Percentiles rank a stretch among this genome's conserved stretches.
Conservation (phyloP, 2,113 vertebrate species). For the Gallinago media region DNA sequence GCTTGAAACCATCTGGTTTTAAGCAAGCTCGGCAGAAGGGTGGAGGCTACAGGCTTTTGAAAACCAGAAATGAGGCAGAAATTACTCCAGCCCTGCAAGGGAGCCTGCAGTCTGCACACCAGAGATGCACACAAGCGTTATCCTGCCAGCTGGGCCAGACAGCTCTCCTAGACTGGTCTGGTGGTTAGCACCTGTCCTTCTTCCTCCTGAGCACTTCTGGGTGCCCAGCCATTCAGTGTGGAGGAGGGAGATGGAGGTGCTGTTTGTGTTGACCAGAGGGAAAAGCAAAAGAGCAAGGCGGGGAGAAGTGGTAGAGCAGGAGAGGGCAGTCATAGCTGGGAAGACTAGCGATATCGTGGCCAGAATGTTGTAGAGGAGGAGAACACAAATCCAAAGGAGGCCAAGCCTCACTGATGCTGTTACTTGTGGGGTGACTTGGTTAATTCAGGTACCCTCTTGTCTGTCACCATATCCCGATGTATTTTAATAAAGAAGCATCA, state of each 20-base stretch:
- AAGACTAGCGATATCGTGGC: background rate
- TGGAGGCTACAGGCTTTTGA: background rate
- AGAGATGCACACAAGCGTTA: background rate
- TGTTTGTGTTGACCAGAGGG: background rate
- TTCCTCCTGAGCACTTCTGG: background rate
- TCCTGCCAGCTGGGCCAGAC: background rate
- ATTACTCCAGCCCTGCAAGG: background rate
- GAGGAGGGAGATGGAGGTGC: background rate
- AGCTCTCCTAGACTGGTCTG: too few species aligned
- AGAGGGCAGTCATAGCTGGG: background rate
- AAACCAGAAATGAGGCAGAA: background rate
- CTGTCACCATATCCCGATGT: background rate
- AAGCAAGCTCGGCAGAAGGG: background rate
- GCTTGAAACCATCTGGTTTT: background rate
- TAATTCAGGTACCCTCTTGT: background rate
- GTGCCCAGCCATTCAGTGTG: rapidly evolving
- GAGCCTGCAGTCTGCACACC: background rate
- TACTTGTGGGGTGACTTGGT: background rate
- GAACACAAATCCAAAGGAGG: background rate
- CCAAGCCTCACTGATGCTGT: background rate
- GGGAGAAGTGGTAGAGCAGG: background rate
- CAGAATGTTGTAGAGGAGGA: background rate
- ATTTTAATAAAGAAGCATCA: background rate
- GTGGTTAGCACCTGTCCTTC: background rate
- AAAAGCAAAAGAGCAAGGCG: rapidly evolving